These are phyloP conservation scores for Drosophila macrothrix DNA, from an alignment of 2,888 invertebrate species.

Conservation along the genomic window DNA sequence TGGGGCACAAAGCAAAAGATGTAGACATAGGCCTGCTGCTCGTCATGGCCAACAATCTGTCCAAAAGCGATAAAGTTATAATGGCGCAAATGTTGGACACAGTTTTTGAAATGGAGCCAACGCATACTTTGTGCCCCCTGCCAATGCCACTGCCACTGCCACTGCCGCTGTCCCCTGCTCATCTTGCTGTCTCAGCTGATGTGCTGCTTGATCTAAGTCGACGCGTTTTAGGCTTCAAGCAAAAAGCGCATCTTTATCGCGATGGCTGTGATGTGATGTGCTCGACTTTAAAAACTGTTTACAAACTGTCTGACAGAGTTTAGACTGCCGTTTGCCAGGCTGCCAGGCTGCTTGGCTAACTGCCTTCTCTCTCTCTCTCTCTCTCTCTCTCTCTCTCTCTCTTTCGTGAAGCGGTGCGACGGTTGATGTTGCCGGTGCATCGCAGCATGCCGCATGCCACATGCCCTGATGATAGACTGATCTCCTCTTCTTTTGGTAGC, in stretches of 20 bases:
- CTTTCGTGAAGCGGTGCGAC: conserved; percentile 14
- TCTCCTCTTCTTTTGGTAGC: conserved; percentile 12
- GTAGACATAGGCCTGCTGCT: conserved; percentile 33
- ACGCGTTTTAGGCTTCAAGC: conserved; percentile 48
- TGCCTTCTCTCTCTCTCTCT: background rate
- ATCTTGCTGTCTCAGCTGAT: conserved; percentile 19
- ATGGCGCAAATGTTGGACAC: conserved; percentile 80
- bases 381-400: background rate
- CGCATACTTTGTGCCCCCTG: conserved; percentile 4
- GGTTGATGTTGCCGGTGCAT: conserved; percentile 75
- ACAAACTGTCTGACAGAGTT: conserved; percentile 82
- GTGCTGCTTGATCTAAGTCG: conserved; percentile 47
- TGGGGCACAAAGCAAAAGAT: conserved; percentile 18
- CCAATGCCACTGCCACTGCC: background rate
- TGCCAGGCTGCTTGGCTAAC: conserved; percentile 9
- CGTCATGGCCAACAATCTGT: conserved; percentile 77
- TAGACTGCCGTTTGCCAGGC: conserved; percentile 65
- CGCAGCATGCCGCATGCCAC: conserved; percentile 36
- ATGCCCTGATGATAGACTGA: conserved; percentile 43
- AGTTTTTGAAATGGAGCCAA: conserved; percentile 62
- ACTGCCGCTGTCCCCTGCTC: background rate
- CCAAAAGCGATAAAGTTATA: conserved; percentile 82
- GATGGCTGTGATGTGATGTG: conserved; percentile 56
- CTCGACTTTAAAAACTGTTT: conserved; percentile 76
- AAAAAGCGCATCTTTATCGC: conserved; percentile 58